These are phyloP conservation scores for Cryptoblepharus egeriae DNA, from an alignment of 2,797 vertebrate genomes.

Conservation along the genomic window DNA sequence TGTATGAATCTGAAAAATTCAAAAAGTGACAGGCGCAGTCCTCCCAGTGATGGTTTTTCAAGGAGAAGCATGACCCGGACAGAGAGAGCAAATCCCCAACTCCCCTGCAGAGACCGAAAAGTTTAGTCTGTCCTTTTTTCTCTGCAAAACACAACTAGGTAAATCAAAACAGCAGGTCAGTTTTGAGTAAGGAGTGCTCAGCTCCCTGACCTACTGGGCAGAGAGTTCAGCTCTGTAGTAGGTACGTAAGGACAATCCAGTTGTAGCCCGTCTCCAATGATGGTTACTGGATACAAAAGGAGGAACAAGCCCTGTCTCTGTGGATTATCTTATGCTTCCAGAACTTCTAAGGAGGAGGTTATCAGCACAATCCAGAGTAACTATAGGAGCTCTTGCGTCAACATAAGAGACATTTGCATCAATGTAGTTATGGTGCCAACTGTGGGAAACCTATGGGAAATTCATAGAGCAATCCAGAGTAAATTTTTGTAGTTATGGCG, in stretches of 20 bases:
- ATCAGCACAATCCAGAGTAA: too few species aligned
- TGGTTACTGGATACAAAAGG: background rate
- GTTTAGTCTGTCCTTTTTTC: background rate
- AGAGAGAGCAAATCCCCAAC: background rate
- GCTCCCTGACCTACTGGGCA: background rate
- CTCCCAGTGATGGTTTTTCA: constrained; percentile 59
- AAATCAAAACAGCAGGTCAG: background rate
- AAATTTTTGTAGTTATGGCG: too few species aligned
- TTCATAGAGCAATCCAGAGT: too few species aligned
- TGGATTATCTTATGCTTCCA: background rate
- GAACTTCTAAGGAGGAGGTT: background rate
- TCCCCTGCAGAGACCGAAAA: background rate
- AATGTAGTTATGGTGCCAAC: too few species aligned
- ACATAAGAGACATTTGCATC: too few species aligned
- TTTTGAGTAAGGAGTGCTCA: too few species aligned
- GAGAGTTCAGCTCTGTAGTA: background rate
- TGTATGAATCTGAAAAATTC: constrained; percentile 77
- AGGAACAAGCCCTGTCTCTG: background rate
- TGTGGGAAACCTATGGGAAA: too few species aligned
- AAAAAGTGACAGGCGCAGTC: constrained; percentile 73
- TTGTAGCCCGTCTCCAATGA: background rate
- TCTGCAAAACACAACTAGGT: background rate
- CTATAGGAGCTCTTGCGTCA: too few species aligned
- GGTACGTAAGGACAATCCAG: background rate
- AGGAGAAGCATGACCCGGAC: constrained; percentile 58